Conservation (phyloP, 2,797 vertebrate genomes). For the Sebastes glaucus region DNA sequence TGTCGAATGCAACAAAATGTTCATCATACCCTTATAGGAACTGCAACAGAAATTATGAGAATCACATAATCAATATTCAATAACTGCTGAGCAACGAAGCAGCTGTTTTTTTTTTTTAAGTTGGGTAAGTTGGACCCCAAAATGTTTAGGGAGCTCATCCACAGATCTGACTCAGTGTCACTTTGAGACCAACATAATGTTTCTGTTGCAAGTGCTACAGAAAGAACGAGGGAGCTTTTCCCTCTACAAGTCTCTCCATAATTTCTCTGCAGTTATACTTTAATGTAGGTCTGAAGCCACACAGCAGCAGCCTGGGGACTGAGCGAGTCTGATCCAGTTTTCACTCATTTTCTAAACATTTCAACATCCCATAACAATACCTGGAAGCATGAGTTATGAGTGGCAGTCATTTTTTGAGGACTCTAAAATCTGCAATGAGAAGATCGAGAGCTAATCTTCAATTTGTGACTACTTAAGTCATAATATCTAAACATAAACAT, state of each 20-base stretch:
- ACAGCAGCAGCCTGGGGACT: constrained; percentile 46
- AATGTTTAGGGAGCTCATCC: constrained; percentile 39
- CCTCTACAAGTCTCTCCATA: constrained; percentile 19
- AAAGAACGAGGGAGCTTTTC: constrained; percentile 39
- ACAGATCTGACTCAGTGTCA: constrained; percentile 26
- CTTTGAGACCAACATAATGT: constrained; percentile 34
- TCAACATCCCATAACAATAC: constrained; percentile 44
- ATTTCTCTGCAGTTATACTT: constrained; percentile 29
- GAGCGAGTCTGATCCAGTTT: constrained; percentile 55
- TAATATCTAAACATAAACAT: constrained; percentile 62
- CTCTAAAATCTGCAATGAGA: constrained; percentile 43
- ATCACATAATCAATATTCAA: constrained; percentile 65
- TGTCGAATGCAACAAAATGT: constrained; percentile 77
- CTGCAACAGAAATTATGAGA: constrained; percentile 70
- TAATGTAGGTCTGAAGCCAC: constrained; percentile 38
- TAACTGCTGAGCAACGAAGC: constrained; percentile 62
- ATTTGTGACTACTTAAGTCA: constrained; percentile 45
- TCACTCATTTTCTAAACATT: constrained; percentile 43
- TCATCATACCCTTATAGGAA: constrained; percentile 74
- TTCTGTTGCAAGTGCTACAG: constrained; percentile 68
- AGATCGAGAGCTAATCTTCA: constrained; percentile 40
- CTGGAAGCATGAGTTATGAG: constrained; percentile 61
- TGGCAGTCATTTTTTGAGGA: constrained; percentile 59
- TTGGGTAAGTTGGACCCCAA: constrained; percentile 25
- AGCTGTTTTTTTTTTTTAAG: constrained; percentile 18